Evolutionary conservation across 2,888 invertebrate species (phyloP), one percentile per base, ranked within the genome.

Genomic region (Lithosia quadra): DNA sequence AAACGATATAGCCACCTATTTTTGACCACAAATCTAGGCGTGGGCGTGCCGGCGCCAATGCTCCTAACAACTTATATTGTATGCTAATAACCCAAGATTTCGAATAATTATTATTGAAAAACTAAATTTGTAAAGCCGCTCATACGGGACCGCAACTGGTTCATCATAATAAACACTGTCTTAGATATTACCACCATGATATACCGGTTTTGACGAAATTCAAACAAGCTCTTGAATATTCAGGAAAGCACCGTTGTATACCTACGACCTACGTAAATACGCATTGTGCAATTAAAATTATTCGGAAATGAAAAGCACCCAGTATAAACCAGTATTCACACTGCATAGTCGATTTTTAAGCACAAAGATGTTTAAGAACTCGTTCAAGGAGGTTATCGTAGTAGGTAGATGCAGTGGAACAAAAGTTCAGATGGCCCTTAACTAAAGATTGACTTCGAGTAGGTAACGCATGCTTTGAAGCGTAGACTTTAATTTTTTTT

Each of bases 61-160:
- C 76, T 84, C 84, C 79, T 76, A 83, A 84, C 83, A 78, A 82
- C 86, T 89, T 88, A 92, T 93, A 94, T 94, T 94, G 94, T 94
- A 94, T 94, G 94, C 90, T 89, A 91, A 92, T 91, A 85, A 82
- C 73, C 78, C 75, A 86, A 86, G 82, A 88, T 86, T 88, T 91
- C 74, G 89, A 92, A 93, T 91, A 90, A 90, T 90, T 90, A 93
- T 91, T 90, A 91, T 88, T 85, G 86, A 84, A 85, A 89, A 92
- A 91, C 89, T 87, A 89, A 82, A 83, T 86, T 87, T 90, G 84
- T 86, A 84, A 87, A 88, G 81, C 87, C 79, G 87, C 84, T 86
- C 82, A 84, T 88, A 89, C 87, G 83, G 85, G 72, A 81, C 84
- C 87, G 88, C 83, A 84, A 90, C 91, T 83, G 85, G 91, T 88